These are phyloP conservation scores for Heliornis fulica DNA, from an alignment of 2,113 vertebrate genomes.

Conservation along the genomic window DNA sequence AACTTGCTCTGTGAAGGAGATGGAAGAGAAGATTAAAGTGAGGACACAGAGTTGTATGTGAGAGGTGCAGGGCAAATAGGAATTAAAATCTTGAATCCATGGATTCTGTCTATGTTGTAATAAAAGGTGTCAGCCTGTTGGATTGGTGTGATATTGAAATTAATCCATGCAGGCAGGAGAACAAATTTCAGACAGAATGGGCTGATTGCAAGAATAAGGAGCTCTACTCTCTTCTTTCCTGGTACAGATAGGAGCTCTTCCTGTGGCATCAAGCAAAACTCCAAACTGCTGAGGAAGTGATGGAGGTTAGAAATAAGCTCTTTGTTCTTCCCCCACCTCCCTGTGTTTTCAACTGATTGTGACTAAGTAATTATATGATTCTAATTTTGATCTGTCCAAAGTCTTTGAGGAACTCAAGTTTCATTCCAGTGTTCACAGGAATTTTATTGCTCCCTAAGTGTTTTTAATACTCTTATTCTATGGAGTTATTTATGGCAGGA, in stretches of 20 bases:
- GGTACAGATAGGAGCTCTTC: background rate
- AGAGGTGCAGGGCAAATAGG: background rate
- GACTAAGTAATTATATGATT: background rate
- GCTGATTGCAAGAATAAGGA: background rate
- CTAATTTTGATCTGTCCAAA: background rate
- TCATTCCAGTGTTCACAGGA: background rate
- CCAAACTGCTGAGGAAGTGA: background rate
- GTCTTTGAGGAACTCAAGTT: background rate
- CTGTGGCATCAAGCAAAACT: background rate
- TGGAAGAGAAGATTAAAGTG: background rate
- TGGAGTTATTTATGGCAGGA: background rate
- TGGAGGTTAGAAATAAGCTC: background rate
- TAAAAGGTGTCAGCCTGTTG: background rate
- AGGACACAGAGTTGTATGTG: background rate
- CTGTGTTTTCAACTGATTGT: background rate
- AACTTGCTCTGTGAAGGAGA: background rate
- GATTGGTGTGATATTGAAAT: background rate
- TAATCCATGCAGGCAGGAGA: background rate
- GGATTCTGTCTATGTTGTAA: background rate
- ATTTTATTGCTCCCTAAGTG: background rate
- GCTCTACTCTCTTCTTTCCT: background rate
- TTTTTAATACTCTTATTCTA: background rate
- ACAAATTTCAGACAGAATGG: background rate
- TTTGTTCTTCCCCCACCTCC: background rate
- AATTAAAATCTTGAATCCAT: background rate